Conservation (phyloP, 2,113 vertebrate species). For the Poeciliopsis occidentalis region DNA sequence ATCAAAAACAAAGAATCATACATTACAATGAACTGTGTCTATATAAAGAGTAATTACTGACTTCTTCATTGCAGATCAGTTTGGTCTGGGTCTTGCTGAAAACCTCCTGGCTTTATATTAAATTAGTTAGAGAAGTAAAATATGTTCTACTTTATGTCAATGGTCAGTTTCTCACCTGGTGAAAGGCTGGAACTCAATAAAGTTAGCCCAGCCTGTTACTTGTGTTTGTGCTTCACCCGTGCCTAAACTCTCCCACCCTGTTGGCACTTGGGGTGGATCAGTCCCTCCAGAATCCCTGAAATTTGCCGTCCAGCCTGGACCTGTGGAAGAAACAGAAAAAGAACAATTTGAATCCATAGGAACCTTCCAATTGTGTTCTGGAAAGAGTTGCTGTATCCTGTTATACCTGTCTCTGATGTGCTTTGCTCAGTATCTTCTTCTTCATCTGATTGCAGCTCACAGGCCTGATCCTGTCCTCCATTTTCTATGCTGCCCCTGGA, state of each 20-base stretch:
- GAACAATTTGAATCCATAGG: neutral
- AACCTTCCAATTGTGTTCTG: conserved; percentile 6
- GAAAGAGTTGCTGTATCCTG: conserved; percentile 12
- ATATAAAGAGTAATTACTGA: too few relatives aligned
- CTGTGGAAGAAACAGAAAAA: conserved; percentile 54
- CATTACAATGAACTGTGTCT: too few relatives aligned
- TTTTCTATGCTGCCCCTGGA: conserved; percentile 83
- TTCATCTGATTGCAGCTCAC: conserved; percentile 77
- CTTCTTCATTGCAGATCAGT: neutral
- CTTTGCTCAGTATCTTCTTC: conserved; percentile 62
- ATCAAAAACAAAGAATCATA: neutral
- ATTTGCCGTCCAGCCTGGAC: conserved; percentile 82
- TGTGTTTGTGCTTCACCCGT: conserved; percentile 58
- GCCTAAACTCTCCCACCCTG: conserved; percentile 81
- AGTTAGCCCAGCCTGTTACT: conserved; percentile 90
- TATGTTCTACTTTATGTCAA: neutral
- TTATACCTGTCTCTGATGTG: conserved; percentile 49
- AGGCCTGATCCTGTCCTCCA: conserved; percentile 77
- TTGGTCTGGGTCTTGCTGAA: neutral
- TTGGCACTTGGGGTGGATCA: conserved; percentile 71
- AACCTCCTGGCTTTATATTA: neutral
- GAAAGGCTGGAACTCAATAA: conserved; percentile 92
- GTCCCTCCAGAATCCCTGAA: conserved; percentile 81
- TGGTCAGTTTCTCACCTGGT: conserved; percentile 82
- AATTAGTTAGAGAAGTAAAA: neutral